phyloP scores from a whole-genome alignment of 1,140 invertebrate species.

The Leptestheria dahalacensis region DNA sequence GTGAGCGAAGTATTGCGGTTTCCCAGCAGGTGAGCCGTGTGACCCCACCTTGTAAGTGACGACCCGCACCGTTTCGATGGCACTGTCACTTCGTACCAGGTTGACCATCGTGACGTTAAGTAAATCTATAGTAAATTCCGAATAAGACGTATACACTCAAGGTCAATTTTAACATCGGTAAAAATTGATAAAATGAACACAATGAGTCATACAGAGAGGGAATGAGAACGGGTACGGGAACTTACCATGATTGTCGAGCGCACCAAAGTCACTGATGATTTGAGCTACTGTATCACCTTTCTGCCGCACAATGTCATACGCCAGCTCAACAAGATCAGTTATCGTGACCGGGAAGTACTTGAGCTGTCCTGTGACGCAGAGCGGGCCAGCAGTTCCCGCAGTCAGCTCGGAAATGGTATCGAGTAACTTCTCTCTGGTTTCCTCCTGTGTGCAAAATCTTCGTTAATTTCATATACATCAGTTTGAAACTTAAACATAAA shows the following conservation, averaged over 20 bases:
- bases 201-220: background rate
- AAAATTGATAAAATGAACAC: background rate
- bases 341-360: slow-evolving; percentile 45
- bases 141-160: background rate
- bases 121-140: background rate
- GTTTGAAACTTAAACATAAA: background rate
- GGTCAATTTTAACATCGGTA: background rate
- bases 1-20: background rate
- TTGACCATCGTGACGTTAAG: background rate
- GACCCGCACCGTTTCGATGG: background rate
- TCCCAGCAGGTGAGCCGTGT: background rate
- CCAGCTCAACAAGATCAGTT: slow-evolving; percentile 31
- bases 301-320: slow-evolving; percentile 49
- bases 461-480: background rate
- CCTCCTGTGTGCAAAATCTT: background rate
- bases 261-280: slow-evolving; percentile 48
- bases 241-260: slow-evolving; percentile 43
- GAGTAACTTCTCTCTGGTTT: slow-evolving; percentile 6
- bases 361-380: slow-evolving; percentile 50
- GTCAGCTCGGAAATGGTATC: slow-evolving; percentile 49
- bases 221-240: slow-evolving; percentile 14
- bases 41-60: slow-evolving; percentile 2
- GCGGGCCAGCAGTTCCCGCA: slow-evolving; percentile 46
- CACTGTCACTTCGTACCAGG: background rate
- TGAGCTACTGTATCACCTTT: slow-evolving; percentile 54